Evolutionary conservation across 1,140 invertebrate species (phyloP).

Genomic region (Elysia chlorotica): DNA sequence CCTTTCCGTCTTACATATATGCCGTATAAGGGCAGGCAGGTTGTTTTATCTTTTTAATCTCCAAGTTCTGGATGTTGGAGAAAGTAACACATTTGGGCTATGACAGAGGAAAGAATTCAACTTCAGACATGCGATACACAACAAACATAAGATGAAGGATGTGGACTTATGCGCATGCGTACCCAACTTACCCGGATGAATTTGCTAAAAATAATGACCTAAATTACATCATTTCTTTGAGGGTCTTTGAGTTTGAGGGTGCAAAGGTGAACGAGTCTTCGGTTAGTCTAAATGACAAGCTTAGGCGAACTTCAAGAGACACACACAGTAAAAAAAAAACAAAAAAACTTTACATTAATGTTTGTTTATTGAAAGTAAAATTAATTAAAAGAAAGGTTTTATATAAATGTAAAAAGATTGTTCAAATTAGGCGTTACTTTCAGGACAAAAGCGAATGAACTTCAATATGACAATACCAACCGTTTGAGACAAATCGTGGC

Average conservation of each 20-base stretch:
- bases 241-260: too few relatives aligned
- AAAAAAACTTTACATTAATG: background rate
- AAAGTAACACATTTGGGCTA: constrained; percentile 19
- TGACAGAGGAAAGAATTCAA: constrained; percentile 14
- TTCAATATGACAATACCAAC: too few relatives aligned
- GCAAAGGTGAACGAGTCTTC: too few relatives aligned
- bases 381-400: too few relatives aligned
- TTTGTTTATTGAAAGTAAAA: too few relatives aligned
- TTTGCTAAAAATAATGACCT: constrained; percentile 27
- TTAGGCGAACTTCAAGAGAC: background rate
- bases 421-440: too few relatives aligned
- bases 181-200: constrained; percentile 24
- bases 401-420: too few relatives aligned
- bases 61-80: constrained; percentile 4
- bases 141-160: constrained; percentile 35
- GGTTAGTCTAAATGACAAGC: too few relatives aligned
- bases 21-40: background rate
- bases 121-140: constrained; percentile 25
- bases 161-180: constrained; percentile 28
- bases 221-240: constrained; percentile 29
- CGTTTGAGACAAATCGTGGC: too few relatives aligned
- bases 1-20: background rate
- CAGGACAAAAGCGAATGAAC: too few relatives aligned
- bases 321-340: background rate
- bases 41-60: background rate